Evolutionary conservation across 2,113 vertebrate genomes (phyloP).

Genomic region (Struthio camelus): DNA sequence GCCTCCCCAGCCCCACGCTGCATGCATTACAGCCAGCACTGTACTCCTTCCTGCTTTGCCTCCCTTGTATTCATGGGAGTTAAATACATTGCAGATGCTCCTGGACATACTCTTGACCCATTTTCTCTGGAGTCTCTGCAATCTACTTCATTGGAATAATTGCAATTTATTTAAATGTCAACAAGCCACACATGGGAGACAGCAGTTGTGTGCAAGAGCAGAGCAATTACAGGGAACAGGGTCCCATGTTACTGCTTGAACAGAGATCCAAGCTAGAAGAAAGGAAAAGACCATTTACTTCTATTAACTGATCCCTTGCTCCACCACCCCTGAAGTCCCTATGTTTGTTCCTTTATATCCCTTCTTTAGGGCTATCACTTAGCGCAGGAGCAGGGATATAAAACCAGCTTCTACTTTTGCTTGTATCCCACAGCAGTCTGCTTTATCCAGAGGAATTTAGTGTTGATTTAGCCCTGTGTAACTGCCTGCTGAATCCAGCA

Average conservation of each 20-base stretch:
- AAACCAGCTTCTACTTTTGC: background rate
- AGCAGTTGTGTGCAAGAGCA: constrained; percentile 38
- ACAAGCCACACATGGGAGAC: constrained; percentile 63
- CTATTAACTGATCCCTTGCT: background rate
- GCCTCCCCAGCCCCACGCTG: background rate
- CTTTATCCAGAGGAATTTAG: background rate
- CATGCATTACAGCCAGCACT: background rate
- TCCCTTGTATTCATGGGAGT: background rate
- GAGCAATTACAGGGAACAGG: constrained; percentile 58
- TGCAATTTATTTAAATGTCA: constrained; percentile 74
- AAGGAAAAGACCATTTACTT: constrained; percentile 25
- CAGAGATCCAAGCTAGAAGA: background rate
- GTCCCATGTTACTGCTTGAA: constrained; percentile 56
- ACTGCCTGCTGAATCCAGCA: background rate
- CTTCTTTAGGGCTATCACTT: background rate
- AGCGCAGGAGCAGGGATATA: background rate
- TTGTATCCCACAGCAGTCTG: background rate
- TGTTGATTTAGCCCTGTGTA: background rate
- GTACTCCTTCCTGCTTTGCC: background rate
- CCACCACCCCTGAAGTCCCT: background rate
- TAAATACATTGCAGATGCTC: constrained; percentile 20
- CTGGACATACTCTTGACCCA: constrained; percentile 21
- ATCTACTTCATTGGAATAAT: constrained; percentile 59
- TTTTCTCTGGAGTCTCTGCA: constrained; percentile 30
- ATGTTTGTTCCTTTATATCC: background rate